A percentile compares a stretch with the other conserved stretches of the same genome.
Evolutionary conservation across 2,797 vertebrate genomes (phyloP).

Genomic region (Cossypha dichroa): DNA sequence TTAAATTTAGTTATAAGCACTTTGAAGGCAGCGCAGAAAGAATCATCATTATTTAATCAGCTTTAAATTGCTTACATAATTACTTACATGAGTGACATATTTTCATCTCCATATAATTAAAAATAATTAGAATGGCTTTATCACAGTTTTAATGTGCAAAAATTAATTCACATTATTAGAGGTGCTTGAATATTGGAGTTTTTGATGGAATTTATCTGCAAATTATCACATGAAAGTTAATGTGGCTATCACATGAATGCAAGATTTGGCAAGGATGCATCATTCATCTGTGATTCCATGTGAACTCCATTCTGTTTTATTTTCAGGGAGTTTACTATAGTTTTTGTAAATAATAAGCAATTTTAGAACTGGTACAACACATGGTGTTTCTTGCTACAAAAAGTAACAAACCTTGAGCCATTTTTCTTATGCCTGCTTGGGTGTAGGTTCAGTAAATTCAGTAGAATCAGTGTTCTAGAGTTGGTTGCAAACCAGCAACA

Average conservation of each 20-base stretch:
- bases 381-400: neutral
- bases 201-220: neutral
- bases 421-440: neutral
- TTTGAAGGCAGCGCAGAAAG: conserved; percentile 17
- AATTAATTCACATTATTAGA: neutral
- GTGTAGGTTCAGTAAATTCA: neutral
- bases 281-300: neutral
- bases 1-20: conserved; percentile 40
- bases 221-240: neutral
- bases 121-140: conserved; percentile 52
- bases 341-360: neutral
- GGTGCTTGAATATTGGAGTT: neutral
- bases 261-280: neutral
- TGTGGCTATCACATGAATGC: neutral
- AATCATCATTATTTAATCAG: conserved; percentile 62
- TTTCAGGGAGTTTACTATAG: neutral
- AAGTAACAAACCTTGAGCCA: neutral
- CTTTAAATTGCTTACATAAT: conserved; percentile 51
- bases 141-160: conserved; percentile 28
- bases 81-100: conserved; percentile 12
- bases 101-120: conserved; percentile 49
- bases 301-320: neutral
- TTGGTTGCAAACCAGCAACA: neutral
- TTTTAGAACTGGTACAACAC: neutral
- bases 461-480: neutral